Evolutionary conservation across 1,140 invertebrate species (phyloP), one percentile per base, ranked within the genome.

Genomic region (Trichomalopsis sarcophagae): DNA sequence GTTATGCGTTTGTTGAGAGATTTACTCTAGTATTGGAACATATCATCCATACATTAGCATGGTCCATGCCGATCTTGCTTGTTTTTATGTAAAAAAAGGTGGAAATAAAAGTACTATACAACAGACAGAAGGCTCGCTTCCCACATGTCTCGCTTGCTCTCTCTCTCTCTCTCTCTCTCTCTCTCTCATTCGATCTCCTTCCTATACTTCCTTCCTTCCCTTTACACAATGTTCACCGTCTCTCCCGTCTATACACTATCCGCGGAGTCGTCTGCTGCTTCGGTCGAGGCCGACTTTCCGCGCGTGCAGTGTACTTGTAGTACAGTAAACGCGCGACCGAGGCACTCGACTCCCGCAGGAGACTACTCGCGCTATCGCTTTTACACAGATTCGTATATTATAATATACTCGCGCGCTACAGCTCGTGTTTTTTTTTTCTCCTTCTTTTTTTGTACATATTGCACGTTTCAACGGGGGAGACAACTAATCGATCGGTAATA

Each of bases 71-170:
- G 89, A 90, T 91, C 89, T 91, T 91, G 90, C 90, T 90, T 89
- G 88, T 90, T 92, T 91, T 90, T 90, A 92, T 91, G 91, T 89
- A 90, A 91, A 92, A 92, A 92, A 92, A 91, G 90, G 89, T 92
- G 91, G 90, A 92, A 92, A 92, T 92, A 92, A 92, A 92, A 92
- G 91, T 92, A 92, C 91, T 92, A 91, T 92, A 92, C 92, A 92
- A 92, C 90, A 92, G 91, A 92, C 89, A 90, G 87, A 89, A 86
- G 88, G 88, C 88, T 90, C 87, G 86, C 87, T 90, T 87, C 89
- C 89, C 89, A 62, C 21, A 62, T 73, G 87, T 82, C 44, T 87
- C 69, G 78, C 71, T 40, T 13, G 0, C 73, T 36, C 73, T 74
- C 33, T 17, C 13, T 87, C 73, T 66, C n/a, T 36, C 69, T 68